Base-by-base conservation (phyloP, 2,888 invertebrate genomes). In the Drosophila aldrichi region DNA sequence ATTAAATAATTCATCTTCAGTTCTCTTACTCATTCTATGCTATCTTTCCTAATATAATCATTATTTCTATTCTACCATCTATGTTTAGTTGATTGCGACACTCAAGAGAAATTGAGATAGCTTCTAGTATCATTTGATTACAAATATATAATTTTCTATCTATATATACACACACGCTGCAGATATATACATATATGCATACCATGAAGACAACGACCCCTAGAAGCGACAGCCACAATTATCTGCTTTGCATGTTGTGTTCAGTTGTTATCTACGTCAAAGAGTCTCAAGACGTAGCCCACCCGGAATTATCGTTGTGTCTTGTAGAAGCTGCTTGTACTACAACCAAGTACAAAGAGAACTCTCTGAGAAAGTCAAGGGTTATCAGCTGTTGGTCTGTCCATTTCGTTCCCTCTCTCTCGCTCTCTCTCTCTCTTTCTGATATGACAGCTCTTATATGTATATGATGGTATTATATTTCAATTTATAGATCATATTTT, bases 361-460 rank as follows among this genome's bases (percentile, higher is more conserved):
- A 41, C 70, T 54, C 36, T n/a, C 44, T 66, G 55, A 9, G 43
- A 44, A 25, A 57, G 65, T 44, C 72, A 57, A 63, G 61, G 75
- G 79, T 75, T 75, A 75, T 75, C 75, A 77, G 77, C 72, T 56
- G 46, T 43, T 41, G 25, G 29, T 18, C n/a, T 29, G 6, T 9
- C 44, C 10, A 6, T 34, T 6, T 41, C 34, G 0, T 8, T 4
- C 18, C 7, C 12, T 18, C 20, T 18, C 51, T 1, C 34, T 51
- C 34, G 3, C 20, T 20, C 20, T 3, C 34, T 20, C 32, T 20
- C 20, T 8, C 18, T 3, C 18, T 32, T 18, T 18, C 36, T 41
- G 29, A 43, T 18, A 22, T 58, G 22, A 69, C 46, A 51, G 46
- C 66, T n/a, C 57, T 64, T 65, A 32, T 22, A 16, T 65, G 22